Evolutionary conservation across 2,113 vertebrate genomes (phyloP), one percentile per base, ranked within the genome.

Genomic region (Saguinus imperator): DNA sequence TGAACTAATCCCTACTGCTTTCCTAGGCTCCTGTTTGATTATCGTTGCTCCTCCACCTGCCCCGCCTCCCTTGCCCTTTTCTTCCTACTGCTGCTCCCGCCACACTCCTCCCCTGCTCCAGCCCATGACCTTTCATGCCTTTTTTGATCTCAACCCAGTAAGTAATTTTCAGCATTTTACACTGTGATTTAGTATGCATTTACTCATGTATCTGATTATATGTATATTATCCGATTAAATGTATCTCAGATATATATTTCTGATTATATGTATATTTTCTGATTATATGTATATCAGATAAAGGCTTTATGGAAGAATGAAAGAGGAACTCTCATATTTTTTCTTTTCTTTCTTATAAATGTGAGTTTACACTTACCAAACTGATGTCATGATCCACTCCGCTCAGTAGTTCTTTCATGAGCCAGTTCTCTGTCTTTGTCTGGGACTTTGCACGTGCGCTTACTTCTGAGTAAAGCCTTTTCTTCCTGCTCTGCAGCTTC

Each of bases 11-110:
- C 55, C 18, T 70, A 3, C 40, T 55, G 3, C 27, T 73, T 91
- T 35, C 91, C 61, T 72, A 52, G 52, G 52, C 18, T 79, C n/a
- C 9, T 55, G 77, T 73, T 52, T 73, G 76, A 79, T 72, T 40
- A 6, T 6, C 66, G 1, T 8, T 29, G 32, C 12, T 6, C 52
- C 35, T 13, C 16, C 50, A 17, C 50, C 23, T 29, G 21, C n/a
- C 8, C 6, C 3, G 13, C 43, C 52, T 8, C 5, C 32, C 11
- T 35, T 12, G 1, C 25, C 27, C 8, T 3, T 25, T 4, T 0
- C 2, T 20, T 45, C 2, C 27, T 20, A 7, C 10, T 37, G 12
- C 25, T 68, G 8, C 29, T 52, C 21, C 27, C 21, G 5, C 6
- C 82, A 57, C 1, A 55, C 14, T 10, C 32, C 29, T 50, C 9